Base-by-base conservation (phyloP, 2,888 invertebrate species). In the Lydus trimaculatus region DNA sequence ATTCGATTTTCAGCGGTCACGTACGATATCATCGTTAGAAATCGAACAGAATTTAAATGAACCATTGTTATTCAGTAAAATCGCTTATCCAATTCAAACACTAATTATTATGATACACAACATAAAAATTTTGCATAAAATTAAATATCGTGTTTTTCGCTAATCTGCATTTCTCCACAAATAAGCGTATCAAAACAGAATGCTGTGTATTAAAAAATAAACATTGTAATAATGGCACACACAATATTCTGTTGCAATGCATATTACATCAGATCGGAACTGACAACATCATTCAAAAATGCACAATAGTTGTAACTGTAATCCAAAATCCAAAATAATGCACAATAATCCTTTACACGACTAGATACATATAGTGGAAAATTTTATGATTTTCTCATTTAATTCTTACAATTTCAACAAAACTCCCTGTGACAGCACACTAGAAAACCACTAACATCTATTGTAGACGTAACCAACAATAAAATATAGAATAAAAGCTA, bases 271-370 rank as follows among this genome's bases (percentile, higher is more conserved):
- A 48, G 20, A 4, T 20, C 15, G n/a, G 17, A 43, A 43, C 43
- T 43, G 43, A 43, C 43, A 20, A 20, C 48, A 48, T 48, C 48
- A 48, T 48, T 48, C n/a, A 20, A 48, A 48, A 48, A 23, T 48
- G 20, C 11, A 48, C 20, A 20, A 48, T 11, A 5, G 48, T 48
- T 43, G n/a, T 43, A 43, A 43, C n/a, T 17, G 17, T 43, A 17
- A 43, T 43, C 3, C n/a, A 43, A 13, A 43, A 43, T 43, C n/a
- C n/a, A n/a, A n/a, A n/a, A n/a, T n/a, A n/a, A n/a, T n/a, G n/a
- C 39, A n/a, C 33, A 33, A 33, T 33, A 39, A 39, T 39, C n/a
- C 39, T 15, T 39, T 39, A 39, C n/a, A n/a, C n/a, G n/a, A n/a
- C n/a, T n/a, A n/a, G n/a, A 39, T 13, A 43, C 17, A 48, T 8